phyloP scores from a whole-genome alignment of 2,888 invertebrate genomes.

The Drosophila subquinaria region DNA sequence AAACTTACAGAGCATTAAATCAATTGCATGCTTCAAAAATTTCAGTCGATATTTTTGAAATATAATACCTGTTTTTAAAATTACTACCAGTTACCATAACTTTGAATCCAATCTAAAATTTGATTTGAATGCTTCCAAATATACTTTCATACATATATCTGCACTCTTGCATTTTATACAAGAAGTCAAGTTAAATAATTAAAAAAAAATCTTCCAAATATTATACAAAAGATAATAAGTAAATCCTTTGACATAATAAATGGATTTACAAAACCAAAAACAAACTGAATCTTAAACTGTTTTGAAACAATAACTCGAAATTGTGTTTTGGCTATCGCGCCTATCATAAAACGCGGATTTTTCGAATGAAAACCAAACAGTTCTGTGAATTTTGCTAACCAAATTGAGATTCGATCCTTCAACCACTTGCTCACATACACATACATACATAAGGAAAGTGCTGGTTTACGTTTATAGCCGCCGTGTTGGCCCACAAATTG shows the following conservation, averaged over 20 bases:
- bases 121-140: not conserved
- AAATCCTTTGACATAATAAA: slow-evolving; percentile 27
- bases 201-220: not conserved
- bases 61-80: not conserved
- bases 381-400: slow-evolving; percentile 58
- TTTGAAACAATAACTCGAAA: not conserved
- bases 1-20: not conserved
- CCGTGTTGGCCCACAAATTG: slow-evolving; percentile 57
- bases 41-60: not conserved
- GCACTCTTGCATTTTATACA: not conserved
- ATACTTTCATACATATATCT: not conserved
- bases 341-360: slow-evolving; percentile 69
- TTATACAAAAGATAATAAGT: not conserved
- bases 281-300: slow-evolving; percentile 8
- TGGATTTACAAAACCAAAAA: slow-evolving; percentile 9
- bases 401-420: slow-evolving; percentile 42
- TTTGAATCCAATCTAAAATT: not conserved
- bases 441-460: slow-evolving; percentile 6
- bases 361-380: slow-evolving; percentile 53
- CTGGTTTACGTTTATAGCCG: slow-evolving; percentile 36
- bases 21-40: not conserved
- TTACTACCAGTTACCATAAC: not conserved
- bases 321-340: slow-evolving; percentile 65
- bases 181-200: not conserved
- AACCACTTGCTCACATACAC: slow-evolving; percentile 27